Conservation (phyloP, 2,888 invertebrate genomes). For the Hypolimnas misippus region DNA sequence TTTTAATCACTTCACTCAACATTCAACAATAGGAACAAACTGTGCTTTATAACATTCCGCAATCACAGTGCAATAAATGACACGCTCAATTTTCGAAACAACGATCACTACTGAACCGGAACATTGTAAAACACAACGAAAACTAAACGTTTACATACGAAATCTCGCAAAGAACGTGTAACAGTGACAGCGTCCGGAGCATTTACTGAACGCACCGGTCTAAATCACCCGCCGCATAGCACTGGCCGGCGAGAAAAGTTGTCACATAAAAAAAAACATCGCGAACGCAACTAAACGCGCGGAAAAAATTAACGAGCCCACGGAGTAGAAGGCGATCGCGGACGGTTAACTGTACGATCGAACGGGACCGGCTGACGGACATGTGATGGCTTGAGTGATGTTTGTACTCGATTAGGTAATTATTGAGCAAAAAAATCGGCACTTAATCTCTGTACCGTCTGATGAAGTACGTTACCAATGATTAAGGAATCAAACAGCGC, state of each 20-base stretch:
- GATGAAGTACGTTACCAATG: not conserved
- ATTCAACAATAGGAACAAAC: not conserved
- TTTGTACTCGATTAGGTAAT: conserved; percentile 1
- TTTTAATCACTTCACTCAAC: conserved; percentile 1
- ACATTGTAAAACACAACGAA: conserved; percentile 6
- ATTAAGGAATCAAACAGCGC: too few species aligned
- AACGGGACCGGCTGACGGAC: conserved; percentile 38
- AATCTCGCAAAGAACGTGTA: not conserved
- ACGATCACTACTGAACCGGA: conserved; percentile 1
- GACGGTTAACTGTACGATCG: conserved; percentile 63
- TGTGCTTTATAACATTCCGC: not conserved
- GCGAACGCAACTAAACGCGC: conserved; percentile 42
- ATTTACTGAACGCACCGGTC: conserved; percentile 47
- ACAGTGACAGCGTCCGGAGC: conserved; percentile 12
- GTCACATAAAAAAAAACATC: conserved; percentile 36
- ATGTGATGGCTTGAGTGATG: conserved; percentile 18
- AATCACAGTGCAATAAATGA: conserved; percentile 4
- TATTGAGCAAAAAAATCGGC: not conserved
- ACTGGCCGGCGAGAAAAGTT: conserved; percentile 49
- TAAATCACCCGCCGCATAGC: conserved; percentile 49
- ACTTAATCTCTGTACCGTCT: not conserved
- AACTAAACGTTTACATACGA: conserved; percentile 6
- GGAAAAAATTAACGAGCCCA: conserved; percentile 33
- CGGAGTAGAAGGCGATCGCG: conserved; percentile 51
- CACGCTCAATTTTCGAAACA: not conserved